Percentiles rank a stretch among this genome's conserved stretches.
Evolutionary conservation across 1,140 invertebrate genomes (phyloP).

Genomic region (Heliconius melpomene): DNA sequence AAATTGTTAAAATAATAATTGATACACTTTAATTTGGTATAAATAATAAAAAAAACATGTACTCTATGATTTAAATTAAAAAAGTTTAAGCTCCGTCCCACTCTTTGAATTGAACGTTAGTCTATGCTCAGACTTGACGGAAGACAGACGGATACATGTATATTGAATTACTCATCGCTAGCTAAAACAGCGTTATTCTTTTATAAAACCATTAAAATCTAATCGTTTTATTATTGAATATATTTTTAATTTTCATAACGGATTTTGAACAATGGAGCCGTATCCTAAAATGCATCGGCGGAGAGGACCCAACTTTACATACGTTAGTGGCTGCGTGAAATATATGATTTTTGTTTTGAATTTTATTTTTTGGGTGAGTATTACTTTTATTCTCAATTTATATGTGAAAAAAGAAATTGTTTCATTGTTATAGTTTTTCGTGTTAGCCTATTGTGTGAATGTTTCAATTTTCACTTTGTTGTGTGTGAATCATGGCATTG

Average conservation of each 20-base stretch:
- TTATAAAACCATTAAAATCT: neutral
- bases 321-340: slow-evolving; percentile 95
- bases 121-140: slow-evolving; percentile 31
- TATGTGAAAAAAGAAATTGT: slow-evolving; percentile 10
- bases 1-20: neutral
- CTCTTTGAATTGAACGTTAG: slow-evolving; percentile 1
- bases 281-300: slow-evolving; percentile 80
- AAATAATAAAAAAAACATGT: neutral
- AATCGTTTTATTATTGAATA: neutral
- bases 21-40: neutral
- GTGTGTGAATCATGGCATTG: slow-evolving; percentile 39
- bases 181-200: slow-evolving; percentile 14
- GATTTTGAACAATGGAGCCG: neutral
- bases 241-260: neutral
- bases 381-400: slow-evolving; percentile 6
- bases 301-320: slow-evolving; percentile 83
- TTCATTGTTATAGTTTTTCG: slow-evolving; percentile 6
- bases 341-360: slow-evolving; percentile 96
- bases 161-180: slow-evolving; percentile 17
- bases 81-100: neutral
- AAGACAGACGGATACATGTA: slow-evolving; percentile 9
- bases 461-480: slow-evolving; percentile 33
- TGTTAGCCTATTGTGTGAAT: slow-evolving; percentile 29
- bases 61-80: neutral
- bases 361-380: slow-evolving; percentile 94